phyloP scores from a whole-genome alignment of 2,113 vertebrate species.

The Podarcis raffonei region DNA sequence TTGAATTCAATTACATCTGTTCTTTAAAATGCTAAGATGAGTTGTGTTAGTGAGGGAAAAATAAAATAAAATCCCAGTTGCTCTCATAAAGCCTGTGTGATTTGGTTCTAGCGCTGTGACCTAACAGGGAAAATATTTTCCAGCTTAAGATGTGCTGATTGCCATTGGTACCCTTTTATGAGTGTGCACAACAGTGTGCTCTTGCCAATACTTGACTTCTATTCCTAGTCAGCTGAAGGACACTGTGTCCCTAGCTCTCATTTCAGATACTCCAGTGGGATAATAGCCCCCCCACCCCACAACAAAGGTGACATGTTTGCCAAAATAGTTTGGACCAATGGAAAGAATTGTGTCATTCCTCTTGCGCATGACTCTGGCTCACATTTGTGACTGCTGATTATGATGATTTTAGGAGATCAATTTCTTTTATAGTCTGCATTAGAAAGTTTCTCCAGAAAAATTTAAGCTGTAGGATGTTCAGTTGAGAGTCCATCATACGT shows the following conservation, averaged over 20 bases:
- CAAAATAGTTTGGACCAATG: conserved; percentile 14
- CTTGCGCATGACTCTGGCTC: conserved; percentile 9
- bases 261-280: conserved; percentile 59
- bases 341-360: conserved; percentile 43
- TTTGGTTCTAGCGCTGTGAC: conserved; percentile 66
- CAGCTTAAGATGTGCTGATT: conserved; percentile 67
- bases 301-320: conserved; percentile 54
- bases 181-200: conserved; percentile 57
- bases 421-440: background rate
- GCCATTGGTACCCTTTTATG: conserved; percentile 60
- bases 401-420: background rate
- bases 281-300: conserved; percentile 14
- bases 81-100: conserved; percentile 44
- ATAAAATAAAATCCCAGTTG: conserved; percentile 41
- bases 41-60: background rate
- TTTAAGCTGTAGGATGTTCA: background rate
- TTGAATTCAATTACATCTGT: conserved; percentile 29
- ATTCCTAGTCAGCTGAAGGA: conserved; percentile 75
- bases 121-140: conserved; percentile 79
- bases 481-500: background rate
- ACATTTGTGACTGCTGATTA: background rate
- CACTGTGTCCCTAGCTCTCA: conserved; percentile 66
- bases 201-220: conserved; percentile 73
- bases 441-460: background rate
- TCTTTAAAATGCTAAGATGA: conserved; percentile 33